Conservation (phyloP, 37 sponge, comb jelly and placozoan genomes). For the Dysidea cf. avara region DNA sequence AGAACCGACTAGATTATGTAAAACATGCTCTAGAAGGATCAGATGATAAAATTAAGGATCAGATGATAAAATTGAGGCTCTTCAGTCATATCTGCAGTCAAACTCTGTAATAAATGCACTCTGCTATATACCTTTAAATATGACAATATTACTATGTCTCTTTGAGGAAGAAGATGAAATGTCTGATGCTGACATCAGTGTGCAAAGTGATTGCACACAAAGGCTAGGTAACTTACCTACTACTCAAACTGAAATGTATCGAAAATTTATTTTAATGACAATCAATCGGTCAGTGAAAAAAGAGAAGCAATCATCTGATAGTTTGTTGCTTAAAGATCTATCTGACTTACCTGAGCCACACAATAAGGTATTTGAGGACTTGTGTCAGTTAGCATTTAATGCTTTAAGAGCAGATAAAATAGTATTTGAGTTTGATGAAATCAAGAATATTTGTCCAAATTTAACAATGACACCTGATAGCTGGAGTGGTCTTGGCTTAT, state of each 20-base stretch:
- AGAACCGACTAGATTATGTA: slow-evolving; percentile 21
- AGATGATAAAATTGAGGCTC: slow-evolving; percentile 10
- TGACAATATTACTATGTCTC: slow-evolving; percentile 33
- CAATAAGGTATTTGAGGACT: too few relatives aligned
- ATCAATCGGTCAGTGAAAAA: slow-evolving; percentile 10
- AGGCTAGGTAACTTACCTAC: slow-evolving; percentile 22
- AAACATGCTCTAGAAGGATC: neutral
- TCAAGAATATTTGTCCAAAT: too few relatives aligned
- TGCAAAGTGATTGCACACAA: too few relatives aligned
- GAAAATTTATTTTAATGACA: slow-evolving; percentile 21
- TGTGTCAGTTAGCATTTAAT: too few relatives aligned
- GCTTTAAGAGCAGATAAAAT: too few relatives aligned
- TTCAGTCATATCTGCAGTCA: slow-evolving; percentile 12
- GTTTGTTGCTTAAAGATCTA: too few relatives aligned
- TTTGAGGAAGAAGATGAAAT: neutral
- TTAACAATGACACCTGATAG: too few relatives aligned
- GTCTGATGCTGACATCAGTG: too few relatives aligned
- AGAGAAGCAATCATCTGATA: neutral
- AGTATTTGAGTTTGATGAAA: too few relatives aligned
- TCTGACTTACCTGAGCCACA: too few relatives aligned
- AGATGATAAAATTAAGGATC: neutral
- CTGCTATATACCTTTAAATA: slow-evolving; percentile 36
- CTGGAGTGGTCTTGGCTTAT: too few relatives aligned
- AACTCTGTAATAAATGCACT: neutral
- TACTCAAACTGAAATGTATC: slow-evolving; percentile 36